These are phyloP conservation scores for Tapirus indicus DNA, from an alignment of 2,797 vertebrate genomes.

Conservation along the genomic window DNA sequence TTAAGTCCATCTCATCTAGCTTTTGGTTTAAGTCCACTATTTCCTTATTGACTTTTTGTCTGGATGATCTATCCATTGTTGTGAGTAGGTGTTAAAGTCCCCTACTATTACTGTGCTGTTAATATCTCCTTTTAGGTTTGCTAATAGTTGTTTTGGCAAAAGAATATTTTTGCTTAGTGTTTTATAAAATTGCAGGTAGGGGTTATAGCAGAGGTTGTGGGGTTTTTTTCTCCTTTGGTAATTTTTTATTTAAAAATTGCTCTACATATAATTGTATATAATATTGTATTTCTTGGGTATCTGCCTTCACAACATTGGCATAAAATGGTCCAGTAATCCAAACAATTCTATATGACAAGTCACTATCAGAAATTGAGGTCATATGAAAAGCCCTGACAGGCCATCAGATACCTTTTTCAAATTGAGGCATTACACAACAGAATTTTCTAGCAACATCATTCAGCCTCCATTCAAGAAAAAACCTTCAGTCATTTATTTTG, in stretches of 20 bases:
- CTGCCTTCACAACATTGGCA: not conserved
- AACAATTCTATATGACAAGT: not conserved
- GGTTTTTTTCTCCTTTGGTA: not conserved
- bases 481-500: conserved; percentile 1
- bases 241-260: not conserved
- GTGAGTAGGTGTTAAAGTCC: too few species aligned
- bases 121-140: too few species aligned
- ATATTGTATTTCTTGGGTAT: not conserved
- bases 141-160: not conserved
- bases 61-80: too few species aligned
- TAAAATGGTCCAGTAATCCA: not conserved
- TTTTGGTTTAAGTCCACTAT: too few species aligned
- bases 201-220: not conserved
- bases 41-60: too few species aligned
- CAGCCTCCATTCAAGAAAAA: conserved; percentile 9
- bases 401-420: not conserved
- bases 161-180: conserved; percentile 7
- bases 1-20: too few species aligned
- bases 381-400: not conserved
- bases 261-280: not conserved
- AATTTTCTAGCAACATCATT: conserved; percentile 23
- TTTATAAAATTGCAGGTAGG: conserved; percentile 36
- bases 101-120: too few species aligned
- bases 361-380: not conserved
- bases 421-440: not conserved